Percentiles rank a stretch among this genome's conserved stretches.
These are phyloP conservation scores for Tenualosa thibaudeaui DNA, from an alignment of 2,797 vertebrate species.

Conservation along the genomic window DNA sequence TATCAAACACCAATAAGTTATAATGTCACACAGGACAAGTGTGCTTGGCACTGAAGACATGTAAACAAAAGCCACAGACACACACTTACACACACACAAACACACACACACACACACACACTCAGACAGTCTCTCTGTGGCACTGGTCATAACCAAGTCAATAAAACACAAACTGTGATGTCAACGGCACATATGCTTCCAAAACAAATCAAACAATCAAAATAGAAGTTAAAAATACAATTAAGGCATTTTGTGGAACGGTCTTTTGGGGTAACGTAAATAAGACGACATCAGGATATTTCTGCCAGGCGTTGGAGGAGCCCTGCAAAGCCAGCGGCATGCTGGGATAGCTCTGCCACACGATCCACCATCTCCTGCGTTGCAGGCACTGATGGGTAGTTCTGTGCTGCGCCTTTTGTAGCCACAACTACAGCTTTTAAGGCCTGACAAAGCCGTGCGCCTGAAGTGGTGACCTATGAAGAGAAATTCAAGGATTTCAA, in stretches of 20 bases:
- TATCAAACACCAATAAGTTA: constrained; percentile 72
- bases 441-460: constrained; percentile 83
- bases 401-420: constrained; percentile 86
- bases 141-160: constrained; percentile 40
- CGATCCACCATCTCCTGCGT: constrained; percentile 85
- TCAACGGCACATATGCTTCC: constrained; percentile 38
- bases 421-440: constrained; percentile 85
- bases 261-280: constrained; percentile 51
- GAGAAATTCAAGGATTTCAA: not conserved
- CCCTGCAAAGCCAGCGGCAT: constrained; percentile 83
- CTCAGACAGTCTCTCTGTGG: constrained; percentile 41
- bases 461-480: constrained; percentile 79
- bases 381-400: constrained; percentile 84
- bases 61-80: constrained; percentile 45
- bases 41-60: constrained; percentile 63
- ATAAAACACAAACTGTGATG: constrained; percentile 39
- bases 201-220: constrained; percentile 54
- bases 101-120: constrained; percentile 16
- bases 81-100: constrained; percentile 12
- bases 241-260: constrained; percentile 71
- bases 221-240: constrained; percentile 53
- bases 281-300: constrained; percentile 72
- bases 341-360: constrained; percentile 84
- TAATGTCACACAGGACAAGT: constrained; percentile 62
- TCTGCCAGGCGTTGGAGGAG: constrained; percentile 82